Evolutionary conservation across 2,797 vertebrate species (phyloP), one percentile per base, ranked within the genome.

Genomic region (Cynopterus sphinx): DNA sequence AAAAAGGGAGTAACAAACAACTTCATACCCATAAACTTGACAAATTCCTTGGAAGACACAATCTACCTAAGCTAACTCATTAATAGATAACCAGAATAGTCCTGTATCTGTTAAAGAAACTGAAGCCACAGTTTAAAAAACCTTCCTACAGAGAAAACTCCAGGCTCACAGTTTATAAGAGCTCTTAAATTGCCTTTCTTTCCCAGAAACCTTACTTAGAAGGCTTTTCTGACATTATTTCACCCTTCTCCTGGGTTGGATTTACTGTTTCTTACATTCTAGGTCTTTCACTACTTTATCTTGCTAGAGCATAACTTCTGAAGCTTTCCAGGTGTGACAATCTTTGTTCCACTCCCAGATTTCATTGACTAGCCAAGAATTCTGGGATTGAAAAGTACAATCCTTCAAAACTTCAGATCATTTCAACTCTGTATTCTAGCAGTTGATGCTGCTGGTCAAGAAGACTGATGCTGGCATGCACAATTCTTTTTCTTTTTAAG

Each of bases 41-140:
- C 61, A 83, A 68, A 87, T 33, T 85, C 3, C 59, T 91, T 88
- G 55, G 68, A 83, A 91, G 21, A 91, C n/a, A 87, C 33, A 75
- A 73, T 67, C 36, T 73, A 78, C 41, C 33, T 78, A 63, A 70
- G 87, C 26, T 49, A 96, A 81, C 9, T 75, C 22, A 84, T 1
- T 82, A 79, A 74, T 0, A 92, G 43, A 87, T 87, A 95, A 2
- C 6, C 65, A 94, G n/a, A 83, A 77, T 12, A 86, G 21, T 71
- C 26, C 33, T 65, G 0, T 28, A 87, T 68, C 26, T 63, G 87
- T 33, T 68, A 83, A 96, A 46, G 28, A 67, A 83, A 92, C 0
- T 43, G 49, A 90, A 71, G 63, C 70, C 9, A 87, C 31, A 87
- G 28, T 68, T 67, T 61, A 33, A 49, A 95, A 93, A 86, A 28